Conservation (phyloP, 2,888 invertebrate species). For the Hipparchia sbordonii region DNA sequence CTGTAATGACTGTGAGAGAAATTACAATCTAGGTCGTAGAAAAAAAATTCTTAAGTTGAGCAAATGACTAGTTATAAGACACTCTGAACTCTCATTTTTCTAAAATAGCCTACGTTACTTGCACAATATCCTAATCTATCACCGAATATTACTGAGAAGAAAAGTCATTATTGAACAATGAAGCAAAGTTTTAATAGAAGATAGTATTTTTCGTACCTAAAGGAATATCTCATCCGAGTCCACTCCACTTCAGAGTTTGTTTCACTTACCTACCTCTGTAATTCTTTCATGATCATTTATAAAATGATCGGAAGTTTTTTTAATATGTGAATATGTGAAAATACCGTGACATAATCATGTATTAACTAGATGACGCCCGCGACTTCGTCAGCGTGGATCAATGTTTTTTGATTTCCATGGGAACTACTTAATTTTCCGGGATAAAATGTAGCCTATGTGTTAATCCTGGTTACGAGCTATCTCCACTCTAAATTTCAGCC, state of each 20-base stretch:
- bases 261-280: slow-evolving; percentile 19
- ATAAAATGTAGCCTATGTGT: no score
- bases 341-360: no score
- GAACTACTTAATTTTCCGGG: no score
- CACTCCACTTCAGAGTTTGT: slow-evolving; percentile 28
- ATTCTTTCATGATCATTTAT: neutral
- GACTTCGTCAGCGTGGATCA: no score
- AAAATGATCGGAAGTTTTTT: neutral
- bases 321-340: no score
- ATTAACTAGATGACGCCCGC: no score
- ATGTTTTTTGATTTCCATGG: no score
- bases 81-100: neutral
- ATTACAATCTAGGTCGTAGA: neutral
- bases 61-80: neutral
- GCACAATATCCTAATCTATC: slow-evolving; percentile 31
- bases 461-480: no score
- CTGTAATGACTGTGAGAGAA: neutral
- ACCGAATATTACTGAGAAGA: slow-evolving; percentile 36
- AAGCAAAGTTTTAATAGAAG: slow-evolving; percentile 40
- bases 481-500: no score
- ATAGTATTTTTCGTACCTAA: slow-evolving; percentile 33
- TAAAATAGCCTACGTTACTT: slow-evolving; percentile 29
- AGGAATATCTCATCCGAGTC: slow-evolving; percentile 35
- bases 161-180: slow-evolving; percentile 40
- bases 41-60: neutral